Evolutionary conservation across 2,797 vertebrate genomes (phyloP).

Genomic region (Malurus splendens): DNA sequence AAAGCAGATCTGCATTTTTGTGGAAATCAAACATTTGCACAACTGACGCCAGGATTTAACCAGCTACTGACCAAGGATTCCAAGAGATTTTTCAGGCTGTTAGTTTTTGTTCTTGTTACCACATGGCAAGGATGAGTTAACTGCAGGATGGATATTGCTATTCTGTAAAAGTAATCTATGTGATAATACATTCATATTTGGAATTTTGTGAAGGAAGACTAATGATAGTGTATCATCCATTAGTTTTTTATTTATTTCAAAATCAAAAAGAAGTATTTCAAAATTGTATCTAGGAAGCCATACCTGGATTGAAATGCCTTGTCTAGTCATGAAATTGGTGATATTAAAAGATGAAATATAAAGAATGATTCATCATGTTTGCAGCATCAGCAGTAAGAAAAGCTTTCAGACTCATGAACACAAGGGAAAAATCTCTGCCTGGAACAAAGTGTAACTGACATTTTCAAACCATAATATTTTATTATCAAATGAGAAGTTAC

Average conservation of each 20-base stretch:
- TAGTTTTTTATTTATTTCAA: neutral
- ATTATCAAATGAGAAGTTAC: neutral
- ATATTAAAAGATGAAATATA: constrained; percentile 18
- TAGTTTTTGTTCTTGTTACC: neutral
- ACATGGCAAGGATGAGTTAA: neutral
- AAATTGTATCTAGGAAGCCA: neutral
- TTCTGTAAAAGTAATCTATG: neutral
- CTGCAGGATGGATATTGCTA: neutral
- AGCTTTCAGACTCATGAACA: neutral
- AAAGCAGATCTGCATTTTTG: neutral
- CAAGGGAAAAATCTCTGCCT: constrained; percentile 20
- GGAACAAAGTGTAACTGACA: neutral
- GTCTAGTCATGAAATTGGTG: neutral
- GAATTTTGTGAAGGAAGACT: neutral
- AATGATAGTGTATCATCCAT: neutral
- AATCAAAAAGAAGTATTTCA: neutral
- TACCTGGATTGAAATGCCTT: neutral
- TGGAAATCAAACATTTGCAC: neutral
- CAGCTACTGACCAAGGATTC: neutral
- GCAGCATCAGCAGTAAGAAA: constrained; percentile 10
- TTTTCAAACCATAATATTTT: constrained; percentile 21
- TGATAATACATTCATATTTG: neutral
- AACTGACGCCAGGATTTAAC: neutral
- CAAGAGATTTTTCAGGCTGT: neutral
- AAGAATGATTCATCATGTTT: constrained; percentile 32